phyloP scores from a whole-genome alignment of 2,797 vertebrate genomes.

The Taeniopygia guttata region DNA sequence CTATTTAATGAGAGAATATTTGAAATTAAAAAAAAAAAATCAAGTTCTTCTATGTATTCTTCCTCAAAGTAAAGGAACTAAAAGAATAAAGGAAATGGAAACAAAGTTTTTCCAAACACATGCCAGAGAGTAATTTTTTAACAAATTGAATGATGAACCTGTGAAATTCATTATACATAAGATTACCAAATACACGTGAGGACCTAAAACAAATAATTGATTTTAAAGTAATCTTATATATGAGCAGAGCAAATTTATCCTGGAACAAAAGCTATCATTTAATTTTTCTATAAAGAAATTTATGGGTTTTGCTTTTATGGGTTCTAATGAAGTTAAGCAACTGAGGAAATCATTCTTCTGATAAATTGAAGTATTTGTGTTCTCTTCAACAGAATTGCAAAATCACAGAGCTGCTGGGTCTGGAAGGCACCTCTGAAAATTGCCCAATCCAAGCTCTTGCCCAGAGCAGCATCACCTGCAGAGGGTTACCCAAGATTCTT shows the following conservation, averaged over 20 bases:
- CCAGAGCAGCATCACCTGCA: neutral
- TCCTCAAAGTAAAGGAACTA: neutral
- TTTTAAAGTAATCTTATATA: neutral
- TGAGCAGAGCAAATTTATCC: neutral
- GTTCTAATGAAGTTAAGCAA: neutral
- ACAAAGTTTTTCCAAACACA: neutral
- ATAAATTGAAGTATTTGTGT: neutral
- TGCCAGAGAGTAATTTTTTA: neutral
- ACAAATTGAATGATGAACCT: neutral
- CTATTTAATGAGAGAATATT: neutral
- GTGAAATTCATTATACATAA: neutral
- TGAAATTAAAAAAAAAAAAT: neutral
- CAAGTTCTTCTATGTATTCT: neutral
- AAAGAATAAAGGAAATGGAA: neutral
- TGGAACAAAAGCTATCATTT: neutral
- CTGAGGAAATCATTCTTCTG: neutral
- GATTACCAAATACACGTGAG: neutral
- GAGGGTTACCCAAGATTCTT: accelerated
- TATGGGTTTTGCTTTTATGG: neutral
- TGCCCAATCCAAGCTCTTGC: neutral
- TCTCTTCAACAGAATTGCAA: neutral
- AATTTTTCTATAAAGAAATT: neutral
- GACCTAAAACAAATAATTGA: neutral
- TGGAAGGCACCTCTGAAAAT: neutral
- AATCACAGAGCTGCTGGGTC: neutral